Base-by-base conservation (phyloP, 2,888 invertebrate genomes). In the Chironomus riparius region DNA sequence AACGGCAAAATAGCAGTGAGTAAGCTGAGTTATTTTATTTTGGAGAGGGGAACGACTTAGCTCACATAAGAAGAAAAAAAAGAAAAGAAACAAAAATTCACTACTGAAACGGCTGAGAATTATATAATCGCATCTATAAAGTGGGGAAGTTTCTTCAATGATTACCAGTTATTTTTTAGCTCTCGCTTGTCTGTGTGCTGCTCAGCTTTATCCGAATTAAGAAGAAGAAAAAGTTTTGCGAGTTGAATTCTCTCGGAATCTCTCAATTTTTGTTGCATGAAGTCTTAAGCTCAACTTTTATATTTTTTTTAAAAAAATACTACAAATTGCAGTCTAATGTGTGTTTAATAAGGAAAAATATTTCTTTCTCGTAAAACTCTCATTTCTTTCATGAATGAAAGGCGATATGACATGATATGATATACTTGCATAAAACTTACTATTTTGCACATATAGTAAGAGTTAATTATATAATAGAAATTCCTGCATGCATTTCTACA, bases 101-200 rank as follows among this genome's bases (percentile, higher is more conserved):
- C 38, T 70, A 47, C 50, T 38, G 72, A 15, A 28, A 38, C 65
- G 65, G 65, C 22, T 65, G 65, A 12, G 72, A 72, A 21, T 72
- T 72, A 72, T 72, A 72, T 72, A 72, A 72, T 72, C 61, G 13
- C 24, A 56, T 65, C 65, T 56, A 48, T 22, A 72, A 72, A 72
- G 72, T 72, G 72, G 72, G 72, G 72, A 72, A 72, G 50, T 72
- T 72, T 72, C 72, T 72, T 50, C 28, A 72, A 62, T 72, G 62
- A 72, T 72, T 72, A 72, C 72, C 28, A 72, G 72, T 72, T 72
- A 18, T 61, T 28, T 56, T 56, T 38, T 38, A 38, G 38, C 38
- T 7, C 38, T 38, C 38, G 38, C 38, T 38, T 38, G 38, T 38
- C 38, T 18, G 56, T n/a, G 10, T 56, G 56, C 18, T 56, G 56